Evolutionary conservation across 2,888 invertebrate genomes (phyloP), one percentile per base, ranked within the genome.

Genomic region (Sericinus montela): DNA sequence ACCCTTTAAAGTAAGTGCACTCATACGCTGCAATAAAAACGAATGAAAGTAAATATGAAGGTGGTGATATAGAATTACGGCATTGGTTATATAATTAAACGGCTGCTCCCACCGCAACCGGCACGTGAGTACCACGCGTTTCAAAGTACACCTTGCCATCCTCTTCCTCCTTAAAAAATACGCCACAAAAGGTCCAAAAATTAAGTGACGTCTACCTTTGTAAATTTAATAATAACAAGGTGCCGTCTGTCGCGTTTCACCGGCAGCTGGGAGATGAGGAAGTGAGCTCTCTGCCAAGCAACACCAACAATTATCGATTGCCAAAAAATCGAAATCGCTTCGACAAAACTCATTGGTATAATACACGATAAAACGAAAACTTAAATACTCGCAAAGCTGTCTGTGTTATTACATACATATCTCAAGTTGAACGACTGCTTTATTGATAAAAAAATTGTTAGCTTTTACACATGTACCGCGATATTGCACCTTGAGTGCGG

Each of bases 211-310:
- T 69, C 56, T 60, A 63, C 62, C 66, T 67, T 72, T 69, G 65
- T 69, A 76, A 72, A 79, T 83, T 83, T 80, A 78, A 79, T 76
- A 75, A 82, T 80, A 69, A 77, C 69, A 77, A 75, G 73, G 75
- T 77, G 75, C 72, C 65, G 65, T 66, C 60, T 67, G 69, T 65
- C 63, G 61, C 65, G 78, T 82, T 82, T 82, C 81, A 59, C 78
- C 69, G 75, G 65, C 86, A 87, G 83, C 72, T 86, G 87, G 74
- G 54, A 60, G 56, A 80, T 66, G 72, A 79, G 83, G 80, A 85
- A 83, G 81, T 78, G 63, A 59, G 58, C 58, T 53, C 63, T 76
- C 74, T 70, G 64, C 63, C 59, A 45, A 54, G 51, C 56, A 56
- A 62, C 56, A 65, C 67, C 64, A 63, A 53, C 70, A 78, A 78